These are phyloP conservation scores for Ashinkailepas kermadecensis DNA, from an alignment of 2,888 invertebrate genomes.

Conservation along the genomic window DNA sequence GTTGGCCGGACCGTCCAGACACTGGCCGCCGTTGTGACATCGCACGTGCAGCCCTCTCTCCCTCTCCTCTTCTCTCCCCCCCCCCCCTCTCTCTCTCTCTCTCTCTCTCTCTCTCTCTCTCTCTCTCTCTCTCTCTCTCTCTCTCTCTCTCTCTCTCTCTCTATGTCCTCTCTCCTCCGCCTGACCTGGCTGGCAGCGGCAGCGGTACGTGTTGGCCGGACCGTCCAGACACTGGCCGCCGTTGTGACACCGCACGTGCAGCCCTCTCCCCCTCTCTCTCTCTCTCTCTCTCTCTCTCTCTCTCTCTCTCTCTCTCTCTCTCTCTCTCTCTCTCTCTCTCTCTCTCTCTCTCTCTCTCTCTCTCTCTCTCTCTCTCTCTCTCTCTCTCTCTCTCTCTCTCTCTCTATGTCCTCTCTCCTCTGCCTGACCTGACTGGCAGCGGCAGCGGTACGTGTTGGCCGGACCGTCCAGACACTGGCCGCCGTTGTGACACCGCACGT, in stretches of 20 bases:
- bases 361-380: neutral
- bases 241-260: slow-evolving; percentile 65
- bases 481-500: slow-evolving; percentile 67
- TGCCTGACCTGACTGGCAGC: slow-evolving; percentile 57
- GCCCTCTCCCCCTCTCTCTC: slow-evolving; percentile 34
- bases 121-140: neutral
- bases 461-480: slow-evolving; percentile 77
- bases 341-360: too few relatives aligned
- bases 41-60: too few relatives aligned
- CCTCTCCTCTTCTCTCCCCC: too few relatives aligned
- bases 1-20: slow-evolving; percentile 73
- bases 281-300: too few relatives aligned
- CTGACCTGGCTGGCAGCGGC: slow-evolving; percentile 63
- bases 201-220: slow-evolving; percentile 68
- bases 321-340: too few relatives aligned
- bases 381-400: neutral
- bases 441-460: slow-evolving; percentile 69
- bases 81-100: too few relatives aligned
- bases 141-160: neutral
- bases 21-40: slow-evolving; percentile 39
- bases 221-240: slow-evolving; percentile 79
- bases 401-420: neutral
- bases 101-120: too few relatives aligned
- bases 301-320: too few relatives aligned
- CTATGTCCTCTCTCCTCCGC: neutral